Percentiles rank a stretch among this genome's conserved stretches.
Evolutionary conservation across 2,797 vertebrate genomes (phyloP).

Genomic region (Amniataba percoides): DNA sequence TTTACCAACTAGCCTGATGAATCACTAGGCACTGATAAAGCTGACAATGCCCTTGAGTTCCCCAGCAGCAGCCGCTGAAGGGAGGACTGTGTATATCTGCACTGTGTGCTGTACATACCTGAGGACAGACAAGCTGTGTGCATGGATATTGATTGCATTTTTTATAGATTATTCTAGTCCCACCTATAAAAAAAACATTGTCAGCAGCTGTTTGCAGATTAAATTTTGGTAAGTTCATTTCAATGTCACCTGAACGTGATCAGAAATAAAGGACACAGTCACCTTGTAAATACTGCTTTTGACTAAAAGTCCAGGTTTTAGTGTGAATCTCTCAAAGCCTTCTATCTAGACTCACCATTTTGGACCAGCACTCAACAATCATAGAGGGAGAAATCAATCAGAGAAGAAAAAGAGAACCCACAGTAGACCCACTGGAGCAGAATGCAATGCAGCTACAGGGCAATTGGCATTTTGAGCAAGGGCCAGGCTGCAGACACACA

Average conservation of each 20-base stretch:
- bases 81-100: conserved; percentile 41
- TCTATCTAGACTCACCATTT: conserved; percentile 13
- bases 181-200: conserved; percentile 31
- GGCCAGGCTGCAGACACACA: conserved; percentile 28
- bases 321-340: background rate
- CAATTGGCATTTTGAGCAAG: conserved; percentile 45
- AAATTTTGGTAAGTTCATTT: conserved; percentile 50
- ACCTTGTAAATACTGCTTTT: background rate
- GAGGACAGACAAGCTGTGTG: conserved; percentile 30
- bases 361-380: background rate
- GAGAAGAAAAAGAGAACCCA: conserved; percentile 8
- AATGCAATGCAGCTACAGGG: conserved; percentile 39
- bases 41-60: conserved; percentile 82
- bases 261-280: conserved; percentile 12
- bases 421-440: conserved; percentile 15
- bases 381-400: conserved; percentile 12
- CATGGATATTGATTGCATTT: conserved; percentile 62
- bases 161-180: conserved; percentile 55
- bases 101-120: conserved; percentile 22
- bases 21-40: conserved; percentile 78
- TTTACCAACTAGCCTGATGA: conserved; percentile 84
- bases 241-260: conserved; percentile 37
- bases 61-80: conserved; percentile 38
- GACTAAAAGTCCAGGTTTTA: conserved; percentile 15
- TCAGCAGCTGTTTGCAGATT: conserved; percentile 49